Evolutionary conservation across 2,888 invertebrate genomes (phyloP).

Genomic region (Dasypolia templi): DNA sequence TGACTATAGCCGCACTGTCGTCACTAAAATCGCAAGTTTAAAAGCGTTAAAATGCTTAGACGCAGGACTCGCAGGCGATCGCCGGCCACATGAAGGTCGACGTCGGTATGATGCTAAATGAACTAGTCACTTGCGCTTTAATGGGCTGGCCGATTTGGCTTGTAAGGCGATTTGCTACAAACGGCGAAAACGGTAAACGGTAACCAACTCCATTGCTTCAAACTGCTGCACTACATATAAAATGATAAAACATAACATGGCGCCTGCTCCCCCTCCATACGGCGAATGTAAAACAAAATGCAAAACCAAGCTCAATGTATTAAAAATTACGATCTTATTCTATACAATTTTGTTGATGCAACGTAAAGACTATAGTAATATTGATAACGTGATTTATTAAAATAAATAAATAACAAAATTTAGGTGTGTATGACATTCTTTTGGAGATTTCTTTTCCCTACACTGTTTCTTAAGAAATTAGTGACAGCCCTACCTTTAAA

Average conservation of each 20-base stretch:
- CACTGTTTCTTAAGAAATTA: neutral
- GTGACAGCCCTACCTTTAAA: conserved; percentile 75
- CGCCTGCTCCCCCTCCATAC: too few species aligned
- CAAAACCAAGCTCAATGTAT: neutral
- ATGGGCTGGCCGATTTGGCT: too few species aligned
- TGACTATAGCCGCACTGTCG: too few species aligned
- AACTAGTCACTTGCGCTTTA: too few species aligned
- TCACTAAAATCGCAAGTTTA: too few species aligned
- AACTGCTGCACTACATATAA: neutral
- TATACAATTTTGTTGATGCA: neutral
- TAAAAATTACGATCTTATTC: too few species aligned
- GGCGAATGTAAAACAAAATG: too few species aligned
- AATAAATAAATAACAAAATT: neutral
- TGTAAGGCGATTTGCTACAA: too few species aligned
- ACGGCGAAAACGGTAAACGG: neutral
- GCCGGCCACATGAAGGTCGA: neutral
- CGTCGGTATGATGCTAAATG: neutral
- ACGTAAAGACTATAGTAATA: neutral
- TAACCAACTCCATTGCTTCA: neutral
- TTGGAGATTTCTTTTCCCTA: neutral
- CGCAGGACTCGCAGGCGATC: neutral
- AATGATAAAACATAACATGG: neutral
- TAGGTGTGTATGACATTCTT: neutral
- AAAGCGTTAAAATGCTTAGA: too few species aligned
- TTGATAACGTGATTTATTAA: neutral